phyloP scores from a whole-genome alignment of 2,888 invertebrate genomes.

The Hipparchia semele region DNA sequence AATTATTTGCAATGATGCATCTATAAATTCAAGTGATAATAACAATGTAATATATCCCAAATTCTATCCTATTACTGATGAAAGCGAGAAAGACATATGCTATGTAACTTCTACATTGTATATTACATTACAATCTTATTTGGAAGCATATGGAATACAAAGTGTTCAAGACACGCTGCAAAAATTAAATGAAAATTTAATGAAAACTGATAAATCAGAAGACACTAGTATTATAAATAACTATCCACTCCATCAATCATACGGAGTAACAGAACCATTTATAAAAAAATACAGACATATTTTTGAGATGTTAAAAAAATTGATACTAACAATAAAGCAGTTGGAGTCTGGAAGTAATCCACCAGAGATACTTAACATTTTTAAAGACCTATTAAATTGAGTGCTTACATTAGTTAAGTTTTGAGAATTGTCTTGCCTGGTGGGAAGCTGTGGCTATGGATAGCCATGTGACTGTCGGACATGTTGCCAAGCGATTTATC shows the following conservation, averaged over 20 bases:
- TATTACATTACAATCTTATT: conserved; percentile 62
- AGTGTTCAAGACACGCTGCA: conserved; percentile 60
- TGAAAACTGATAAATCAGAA: conserved; percentile 28
- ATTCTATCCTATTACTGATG: conserved; percentile 41
- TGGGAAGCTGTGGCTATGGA: too few species aligned
- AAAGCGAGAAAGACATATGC: conserved; percentile 44
- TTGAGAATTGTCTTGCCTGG: too few species aligned
- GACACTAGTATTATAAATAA: conserved; percentile 10
- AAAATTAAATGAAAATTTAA: conserved; percentile 53
- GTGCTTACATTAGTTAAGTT: neutral
- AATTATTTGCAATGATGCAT: conserved; percentile 46
- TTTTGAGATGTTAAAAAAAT: conserved; percentile 31
- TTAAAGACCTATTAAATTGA: neutral
- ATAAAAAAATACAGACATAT: conserved; percentile 65
- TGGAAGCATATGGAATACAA: conserved; percentile 64
- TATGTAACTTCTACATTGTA: conserved; percentile 60
- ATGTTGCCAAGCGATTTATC: too few species aligned
- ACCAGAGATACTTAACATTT: neutral
- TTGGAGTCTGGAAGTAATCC: neutral
- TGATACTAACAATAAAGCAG: neutral
- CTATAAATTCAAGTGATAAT: conserved; percentile 1
- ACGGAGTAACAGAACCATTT: conserved; percentile 58
- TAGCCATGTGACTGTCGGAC: too few species aligned
- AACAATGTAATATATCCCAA: conserved; percentile 48
- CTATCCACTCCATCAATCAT: conserved; percentile 40